A percentile compares a stretch with the other conserved stretches of the same genome.
Conservation (phyloP, 2,888 invertebrate genomes). For the Dichetophora obliterata region DNA sequence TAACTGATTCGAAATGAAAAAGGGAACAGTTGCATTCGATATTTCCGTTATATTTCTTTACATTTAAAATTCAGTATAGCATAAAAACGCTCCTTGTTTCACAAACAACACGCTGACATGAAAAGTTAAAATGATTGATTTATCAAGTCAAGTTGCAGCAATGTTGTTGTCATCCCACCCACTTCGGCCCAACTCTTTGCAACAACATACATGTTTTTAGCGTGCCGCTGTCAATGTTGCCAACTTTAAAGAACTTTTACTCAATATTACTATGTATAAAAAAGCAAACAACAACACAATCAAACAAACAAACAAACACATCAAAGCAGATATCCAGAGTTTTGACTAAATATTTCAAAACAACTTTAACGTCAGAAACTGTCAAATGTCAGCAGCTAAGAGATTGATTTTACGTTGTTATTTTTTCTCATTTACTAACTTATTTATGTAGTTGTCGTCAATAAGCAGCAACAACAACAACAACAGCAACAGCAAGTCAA, state of each 20-base stretch:
- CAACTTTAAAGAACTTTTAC: background rate
- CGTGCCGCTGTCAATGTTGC: background rate
- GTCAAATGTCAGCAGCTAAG: background rate
- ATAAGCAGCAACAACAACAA: background rate
- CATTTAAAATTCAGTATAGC: background rate
- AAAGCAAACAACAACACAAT: too few species aligned
- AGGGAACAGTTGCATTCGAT: background rate
- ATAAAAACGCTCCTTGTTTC: background rate
- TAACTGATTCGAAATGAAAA: background rate
- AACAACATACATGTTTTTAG: background rate
- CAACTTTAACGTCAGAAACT: background rate
- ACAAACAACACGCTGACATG: background rate
- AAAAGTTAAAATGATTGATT: background rate
- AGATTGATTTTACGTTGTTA: conserved; percentile 9
- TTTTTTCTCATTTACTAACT: too few species aligned
- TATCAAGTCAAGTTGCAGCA: background rate
- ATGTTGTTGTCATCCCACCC: background rate
- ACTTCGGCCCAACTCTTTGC: background rate
- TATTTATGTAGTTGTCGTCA: background rate
- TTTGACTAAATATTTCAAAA: conserved; percentile 8
- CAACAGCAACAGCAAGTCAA: too few species aligned
- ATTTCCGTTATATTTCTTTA: background rate
- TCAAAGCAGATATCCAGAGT: background rate
- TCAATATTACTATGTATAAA: background rate
- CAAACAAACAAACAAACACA: background rate